phyloP scores from a whole-genome alignment of 1,140 invertebrate species.

The Mycetomoellerius zeteki region DNA sequence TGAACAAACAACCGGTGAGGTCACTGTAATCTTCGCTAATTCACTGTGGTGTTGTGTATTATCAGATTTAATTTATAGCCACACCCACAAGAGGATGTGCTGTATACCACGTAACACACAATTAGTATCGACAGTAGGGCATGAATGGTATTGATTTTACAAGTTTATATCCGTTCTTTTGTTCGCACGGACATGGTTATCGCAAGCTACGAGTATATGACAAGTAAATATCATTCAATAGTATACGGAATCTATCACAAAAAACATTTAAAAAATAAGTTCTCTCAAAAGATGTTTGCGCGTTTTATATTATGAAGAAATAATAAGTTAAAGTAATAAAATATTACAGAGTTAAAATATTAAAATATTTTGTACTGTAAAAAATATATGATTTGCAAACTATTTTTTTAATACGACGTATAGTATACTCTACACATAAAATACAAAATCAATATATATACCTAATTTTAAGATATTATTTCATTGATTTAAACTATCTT shows the following conservation, averaged over 20 bases:
- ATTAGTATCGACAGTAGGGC: conserved; percentile 44
- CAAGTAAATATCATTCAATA: background rate
- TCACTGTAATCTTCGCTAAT: conserved; percentile 54
- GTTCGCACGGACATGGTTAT: conserved; percentile 1
- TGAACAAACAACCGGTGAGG: conserved; percentile 17
- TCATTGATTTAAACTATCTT: background rate
- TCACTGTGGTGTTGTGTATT: conserved; percentile 34
- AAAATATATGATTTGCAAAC: conserved; percentile 3
- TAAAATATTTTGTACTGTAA: background rate
- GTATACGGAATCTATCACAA: background rate
- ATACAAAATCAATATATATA: background rate
- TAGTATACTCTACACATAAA: background rate
- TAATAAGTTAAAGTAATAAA: background rate
- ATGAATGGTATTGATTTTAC: conserved; percentile 54
- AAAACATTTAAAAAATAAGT: background rate
- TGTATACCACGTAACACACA: conserved; percentile 36
- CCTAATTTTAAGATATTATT: background rate
- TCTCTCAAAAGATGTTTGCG: background rate
- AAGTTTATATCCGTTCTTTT: conserved; percentile 60
- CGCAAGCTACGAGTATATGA: background rate
- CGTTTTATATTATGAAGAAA: background rate
- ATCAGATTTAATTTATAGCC: conserved; percentile 51
- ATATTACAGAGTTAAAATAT: background rate
- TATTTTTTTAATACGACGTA: background rate
- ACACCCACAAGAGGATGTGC: conserved; percentile 22